Evolutionary conservation across 2,113 vertebrate genomes (phyloP).

Genomic region (Leuciscus idus): DNA sequence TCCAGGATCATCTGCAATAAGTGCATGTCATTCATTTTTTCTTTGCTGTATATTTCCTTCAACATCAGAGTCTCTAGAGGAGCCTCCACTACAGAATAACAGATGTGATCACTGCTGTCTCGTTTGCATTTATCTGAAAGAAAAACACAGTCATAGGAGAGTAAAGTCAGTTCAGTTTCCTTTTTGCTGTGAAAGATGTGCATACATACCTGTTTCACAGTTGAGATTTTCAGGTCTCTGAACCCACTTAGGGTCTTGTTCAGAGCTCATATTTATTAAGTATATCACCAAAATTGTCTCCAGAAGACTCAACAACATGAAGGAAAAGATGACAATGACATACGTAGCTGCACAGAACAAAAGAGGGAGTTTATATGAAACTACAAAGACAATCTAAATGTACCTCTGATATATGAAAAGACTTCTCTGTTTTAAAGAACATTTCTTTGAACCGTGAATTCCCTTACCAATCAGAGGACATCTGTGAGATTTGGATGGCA

Average conservation of each 20-base stretch:
- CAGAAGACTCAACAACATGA: slow-evolving; percentile 68
- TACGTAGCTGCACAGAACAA: slow-evolving; percentile 64
- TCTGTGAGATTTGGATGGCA: slow-evolving; percentile 72
- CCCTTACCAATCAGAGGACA: slow-evolving; percentile 72
- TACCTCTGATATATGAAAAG: not conserved
- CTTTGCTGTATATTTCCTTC: slow-evolving; percentile 43
- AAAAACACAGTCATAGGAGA: not conserved
- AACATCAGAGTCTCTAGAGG: not conserved
- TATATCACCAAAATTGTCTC: slow-evolving; percentile 67
- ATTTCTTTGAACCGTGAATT: not conserved
- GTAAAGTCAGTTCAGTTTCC: not conserved
- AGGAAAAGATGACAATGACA: slow-evolving; percentile 69
- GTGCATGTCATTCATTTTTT: slow-evolving; percentile 46
- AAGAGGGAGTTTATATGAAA: not conserved
- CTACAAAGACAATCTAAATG: not conserved
- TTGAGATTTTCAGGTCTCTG: slow-evolving; percentile 7
- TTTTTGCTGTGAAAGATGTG: slow-evolving; percentile 24
- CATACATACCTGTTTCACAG: slow-evolving; percentile 15
- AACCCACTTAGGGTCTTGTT: not conserved
- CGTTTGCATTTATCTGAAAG: not conserved
- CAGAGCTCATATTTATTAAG: slow-evolving; percentile 45
- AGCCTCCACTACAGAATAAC: not conserved
- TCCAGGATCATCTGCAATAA: slow-evolving; percentile 65
- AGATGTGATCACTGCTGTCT: not conserved
- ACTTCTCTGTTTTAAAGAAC: not conserved